Conservation (phyloP, 1,140 invertebrate genomes). For the Melanaphis sacchari region DNA sequence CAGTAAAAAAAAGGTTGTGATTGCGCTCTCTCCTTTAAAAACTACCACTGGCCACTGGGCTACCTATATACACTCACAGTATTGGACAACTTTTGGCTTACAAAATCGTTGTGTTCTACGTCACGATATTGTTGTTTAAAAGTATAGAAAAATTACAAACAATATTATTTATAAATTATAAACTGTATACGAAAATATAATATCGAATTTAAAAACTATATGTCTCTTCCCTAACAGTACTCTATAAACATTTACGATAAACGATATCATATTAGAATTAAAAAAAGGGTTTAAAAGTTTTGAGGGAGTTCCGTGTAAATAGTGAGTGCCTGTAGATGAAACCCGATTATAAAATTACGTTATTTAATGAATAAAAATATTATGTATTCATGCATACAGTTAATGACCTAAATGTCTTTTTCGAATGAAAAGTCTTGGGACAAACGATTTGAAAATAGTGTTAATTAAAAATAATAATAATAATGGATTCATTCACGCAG, state of each 20-base stretch:
- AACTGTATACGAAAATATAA: not conserved
- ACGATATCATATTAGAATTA: not conserved
- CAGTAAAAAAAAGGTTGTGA: not conserved
- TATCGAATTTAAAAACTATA: not conserved
- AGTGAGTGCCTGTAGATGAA: not conserved
- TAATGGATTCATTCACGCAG: not conserved
- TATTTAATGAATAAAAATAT: slow-evolving; percentile 2
- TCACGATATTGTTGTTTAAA: not conserved
- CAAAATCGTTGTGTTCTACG: not conserved
- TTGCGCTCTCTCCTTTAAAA: not conserved
- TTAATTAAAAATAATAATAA: slow-evolving; percentile 16
- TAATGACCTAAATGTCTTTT: slow-evolving; percentile 6
- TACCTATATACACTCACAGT: not conserved
- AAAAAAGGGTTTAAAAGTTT: not conserved
- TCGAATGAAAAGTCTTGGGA: not conserved
- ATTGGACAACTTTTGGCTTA: not conserved
- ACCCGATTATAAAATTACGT: not conserved
- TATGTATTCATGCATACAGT: not conserved
- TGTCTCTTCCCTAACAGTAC: not conserved
- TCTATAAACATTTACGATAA: not conserved
- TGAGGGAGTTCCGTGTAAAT: not conserved
- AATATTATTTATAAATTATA: not conserved
- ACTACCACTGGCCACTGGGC: too few species aligned
- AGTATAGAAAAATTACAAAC: not conserved
- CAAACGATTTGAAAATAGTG: not conserved